Evolutionary conservation across 1,140 invertebrate species (phyloP).

Genomic region (Lysiphlebus fabarum): DNA sequence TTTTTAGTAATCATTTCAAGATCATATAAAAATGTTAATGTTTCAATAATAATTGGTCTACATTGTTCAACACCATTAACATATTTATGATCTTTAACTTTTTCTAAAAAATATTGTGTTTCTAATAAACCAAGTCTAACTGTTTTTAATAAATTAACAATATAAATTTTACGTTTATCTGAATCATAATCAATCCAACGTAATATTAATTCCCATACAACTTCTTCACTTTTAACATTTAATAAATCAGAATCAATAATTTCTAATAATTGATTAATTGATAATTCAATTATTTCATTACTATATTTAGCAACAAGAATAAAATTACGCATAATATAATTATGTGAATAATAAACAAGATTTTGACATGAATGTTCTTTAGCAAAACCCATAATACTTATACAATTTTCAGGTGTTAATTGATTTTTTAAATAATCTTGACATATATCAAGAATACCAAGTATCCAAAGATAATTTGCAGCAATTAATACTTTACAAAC

Average conservation of each 20-base stretch:
- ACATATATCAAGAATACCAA: constrained; percentile 73
- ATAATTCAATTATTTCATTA: constrained; percentile 68
- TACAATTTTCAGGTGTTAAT: constrained; percentile 72
- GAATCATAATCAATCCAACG: constrained; percentile 66
- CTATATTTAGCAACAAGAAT: constrained; percentile 65
- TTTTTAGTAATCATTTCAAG: constrained; percentile 66
- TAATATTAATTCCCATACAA: constrained; percentile 64
- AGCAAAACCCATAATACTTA: constrained; percentile 74
- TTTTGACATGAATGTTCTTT: constrained; percentile 69
- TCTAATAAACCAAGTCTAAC: constrained; percentile 82
- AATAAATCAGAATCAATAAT: constrained; percentile 70
- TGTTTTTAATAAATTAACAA: constrained; percentile 73
- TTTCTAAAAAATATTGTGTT: constrained; percentile 73
- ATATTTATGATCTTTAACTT: constrained; percentile 65
- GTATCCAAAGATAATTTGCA: constrained; percentile 77
- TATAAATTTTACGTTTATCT: constrained; percentile 61
- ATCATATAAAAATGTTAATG: constrained; percentile 71
- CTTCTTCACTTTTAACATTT: constrained; percentile 65
- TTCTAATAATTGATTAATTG: constrained; percentile 65
- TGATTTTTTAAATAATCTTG: constrained; percentile 67
- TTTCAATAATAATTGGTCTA: constrained; percentile 71
- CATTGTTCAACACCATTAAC: constrained; percentile 64
- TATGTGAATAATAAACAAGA: constrained; percentile 65
- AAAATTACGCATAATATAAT: constrained; percentile 72
- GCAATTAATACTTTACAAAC: constrained; percentile 72